phyloP scores from a whole-genome alignment of 30 jellyfish, hydroid and myxozoan species.

The Catostylus mosaicus region DNA sequence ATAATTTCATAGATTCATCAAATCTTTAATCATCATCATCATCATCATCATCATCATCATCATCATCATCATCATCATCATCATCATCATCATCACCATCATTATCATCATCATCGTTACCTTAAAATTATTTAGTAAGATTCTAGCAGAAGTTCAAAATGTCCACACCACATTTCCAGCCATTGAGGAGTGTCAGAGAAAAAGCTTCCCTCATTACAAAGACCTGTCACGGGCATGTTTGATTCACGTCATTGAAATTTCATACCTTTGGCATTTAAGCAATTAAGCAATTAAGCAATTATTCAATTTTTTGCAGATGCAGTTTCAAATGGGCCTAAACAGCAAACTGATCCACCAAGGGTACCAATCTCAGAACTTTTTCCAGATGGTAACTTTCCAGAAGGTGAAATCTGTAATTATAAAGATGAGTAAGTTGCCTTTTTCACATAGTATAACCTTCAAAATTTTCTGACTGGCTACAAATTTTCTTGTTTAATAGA shows the following conservation, averaged over 20 bases:
- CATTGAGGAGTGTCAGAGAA: no score
- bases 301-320: slow-evolving; percentile 8
- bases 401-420: slow-evolving; percentile 88
- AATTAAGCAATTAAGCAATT: no score
- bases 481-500: no score
- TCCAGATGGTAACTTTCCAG: slow-evolving; percentile 83
- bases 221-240: background rate
- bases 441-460: background rate
- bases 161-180: no score
- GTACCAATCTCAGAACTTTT: slow-evolving; percentile 84
- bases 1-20: background rate
- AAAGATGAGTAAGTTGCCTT: slow-evolving; percentile 82
- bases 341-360: slow-evolving; percentile 98
- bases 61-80: background rate
- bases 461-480: background rate
- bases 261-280: no score
- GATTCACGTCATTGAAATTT: no score
- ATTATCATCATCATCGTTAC: background rate
- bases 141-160: no score
- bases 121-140: no score
- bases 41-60: background rate
- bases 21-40: no score
- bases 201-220: no score
- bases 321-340: slow-evolving; percentile 31
- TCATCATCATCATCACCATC: background rate